Evolutionary conservation across 2,113 vertebrate genomes (phyloP).

Genomic region (Megaptera novaeangliae): DNA sequence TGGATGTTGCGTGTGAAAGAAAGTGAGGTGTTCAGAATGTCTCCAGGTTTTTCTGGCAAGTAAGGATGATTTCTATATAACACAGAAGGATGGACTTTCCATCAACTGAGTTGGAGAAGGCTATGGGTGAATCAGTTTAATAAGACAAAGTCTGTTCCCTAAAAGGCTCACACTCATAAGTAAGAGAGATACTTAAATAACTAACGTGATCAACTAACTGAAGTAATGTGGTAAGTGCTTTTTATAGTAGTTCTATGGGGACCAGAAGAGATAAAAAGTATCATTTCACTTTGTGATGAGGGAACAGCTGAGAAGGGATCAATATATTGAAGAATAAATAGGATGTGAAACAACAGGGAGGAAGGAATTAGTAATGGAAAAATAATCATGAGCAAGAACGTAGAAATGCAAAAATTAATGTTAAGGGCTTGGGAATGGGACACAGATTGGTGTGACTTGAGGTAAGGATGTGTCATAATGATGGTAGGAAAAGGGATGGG

Average conservation of each 20-base stretch:
- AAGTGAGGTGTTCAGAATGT: not conserved
- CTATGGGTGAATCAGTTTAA: not conserved
- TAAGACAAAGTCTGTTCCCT: not conserved
- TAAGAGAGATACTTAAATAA: not conserved
- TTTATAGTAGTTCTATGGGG: not conserved
- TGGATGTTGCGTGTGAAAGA: not conserved
- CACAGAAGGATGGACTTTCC: not conserved
- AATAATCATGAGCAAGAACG: not conserved
- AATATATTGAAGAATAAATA: not conserved
- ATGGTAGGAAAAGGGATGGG: not conserved
- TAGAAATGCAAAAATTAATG: not conserved
- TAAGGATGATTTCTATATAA: not conserved
- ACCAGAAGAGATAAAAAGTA: not conserved
- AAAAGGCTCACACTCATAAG: not conserved
- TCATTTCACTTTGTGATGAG: not conserved
- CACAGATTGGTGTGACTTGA: not conserved
- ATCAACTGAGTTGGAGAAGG: not conserved
- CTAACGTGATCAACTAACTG: not conserved
- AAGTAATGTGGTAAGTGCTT: not conserved
- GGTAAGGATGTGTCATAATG: not conserved
- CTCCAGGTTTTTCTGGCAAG: not conserved
- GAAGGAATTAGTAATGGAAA: not conserved
- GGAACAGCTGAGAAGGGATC: not conserved
- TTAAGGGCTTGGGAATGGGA: not conserved
- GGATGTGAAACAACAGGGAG: not conserved